phyloP scores from a whole-genome alignment of 2,113 vertebrate genomes.

The Theristicus caerulescens region DNA sequence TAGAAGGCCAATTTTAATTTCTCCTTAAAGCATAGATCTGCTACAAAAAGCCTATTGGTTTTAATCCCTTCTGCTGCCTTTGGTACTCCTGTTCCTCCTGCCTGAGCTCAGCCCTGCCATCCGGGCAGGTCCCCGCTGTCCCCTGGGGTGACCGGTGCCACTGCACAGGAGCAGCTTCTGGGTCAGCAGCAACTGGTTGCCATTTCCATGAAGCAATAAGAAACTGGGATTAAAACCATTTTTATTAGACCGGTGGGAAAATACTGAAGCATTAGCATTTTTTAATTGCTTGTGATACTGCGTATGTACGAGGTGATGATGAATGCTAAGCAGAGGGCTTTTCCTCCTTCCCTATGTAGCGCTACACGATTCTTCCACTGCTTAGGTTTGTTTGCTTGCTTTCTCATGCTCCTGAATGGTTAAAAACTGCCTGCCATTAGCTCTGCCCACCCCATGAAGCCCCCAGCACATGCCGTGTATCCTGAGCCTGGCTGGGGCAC shows the following conservation, averaged over 20 bases:
- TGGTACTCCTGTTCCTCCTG: not conserved
- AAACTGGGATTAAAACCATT: not conserved
- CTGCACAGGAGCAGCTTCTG: not conserved
- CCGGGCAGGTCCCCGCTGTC: not conserved
- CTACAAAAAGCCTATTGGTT: not conserved
- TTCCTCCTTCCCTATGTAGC: not conserved
- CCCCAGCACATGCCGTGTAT: not conserved
- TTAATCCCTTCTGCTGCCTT: not conserved
- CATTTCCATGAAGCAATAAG: not conserved
- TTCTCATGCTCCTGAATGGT: not conserved
- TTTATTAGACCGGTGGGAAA: not conserved
- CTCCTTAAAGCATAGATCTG: not conserved
- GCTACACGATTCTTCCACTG: not conserved
- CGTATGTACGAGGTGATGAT: not conserved
- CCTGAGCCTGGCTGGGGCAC: not conserved
- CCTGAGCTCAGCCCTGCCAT: not conserved
- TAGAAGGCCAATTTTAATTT: not conserved
- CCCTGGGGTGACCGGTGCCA: not conserved
- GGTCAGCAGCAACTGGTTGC: not conserved
- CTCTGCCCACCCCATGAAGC: not conserved
- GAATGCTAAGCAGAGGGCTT: not conserved
- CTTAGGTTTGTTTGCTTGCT: not conserved
- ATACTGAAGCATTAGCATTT: not conserved
- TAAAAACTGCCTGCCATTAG: not conserved
- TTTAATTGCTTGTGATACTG: not conserved